Percentiles rank a stretch among this genome's conserved stretches.
These are phyloP conservation scores for Rotaria magnacalcarata DNA, from an alignment of 2,888 invertebrate genomes.

Conservation along the genomic window DNA sequence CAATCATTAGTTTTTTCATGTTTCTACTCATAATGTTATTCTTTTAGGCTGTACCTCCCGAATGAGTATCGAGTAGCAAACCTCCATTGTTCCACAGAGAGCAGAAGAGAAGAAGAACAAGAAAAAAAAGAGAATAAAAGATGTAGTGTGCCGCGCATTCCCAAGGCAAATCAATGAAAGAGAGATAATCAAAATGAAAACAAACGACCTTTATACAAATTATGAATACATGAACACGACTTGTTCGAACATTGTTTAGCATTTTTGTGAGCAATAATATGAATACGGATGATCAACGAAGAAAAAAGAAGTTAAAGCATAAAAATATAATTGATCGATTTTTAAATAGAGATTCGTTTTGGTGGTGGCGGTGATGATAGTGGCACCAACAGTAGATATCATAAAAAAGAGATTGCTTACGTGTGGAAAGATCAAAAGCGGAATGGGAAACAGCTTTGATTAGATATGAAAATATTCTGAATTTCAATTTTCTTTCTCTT, in stretches of 20 bases:
- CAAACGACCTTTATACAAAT: not conserved
- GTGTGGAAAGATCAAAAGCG: not conserved
- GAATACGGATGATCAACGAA: not conserved
- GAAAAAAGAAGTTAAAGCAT: not conserved
- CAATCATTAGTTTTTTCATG: not conserved
- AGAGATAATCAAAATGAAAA: constrained; percentile 19
- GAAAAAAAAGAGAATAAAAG: not conserved
- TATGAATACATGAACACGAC: not conserved
- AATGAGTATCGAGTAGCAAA: constrained; percentile 14
- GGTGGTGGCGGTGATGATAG: not conserved
- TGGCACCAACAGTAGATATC: not conserved
- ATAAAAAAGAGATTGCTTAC: not conserved
- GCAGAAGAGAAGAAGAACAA: not conserved
- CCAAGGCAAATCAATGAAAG: constrained; percentile 16
- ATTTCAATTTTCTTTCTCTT: not conserved
- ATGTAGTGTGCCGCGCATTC: not conserved
- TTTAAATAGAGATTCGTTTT: not conserved
- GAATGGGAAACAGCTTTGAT: not conserved
- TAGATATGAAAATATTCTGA: not conserved
- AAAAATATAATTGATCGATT: no score
- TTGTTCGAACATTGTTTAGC: not conserved
- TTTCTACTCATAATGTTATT: constrained; percentile 19
- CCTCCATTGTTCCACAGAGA: not conserved
- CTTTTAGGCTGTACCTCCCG: not conserved
- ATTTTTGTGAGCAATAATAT: not conserved